Conservation (phyloP, 2,113 vertebrate species). For the Todiramphus chloris region DNA sequence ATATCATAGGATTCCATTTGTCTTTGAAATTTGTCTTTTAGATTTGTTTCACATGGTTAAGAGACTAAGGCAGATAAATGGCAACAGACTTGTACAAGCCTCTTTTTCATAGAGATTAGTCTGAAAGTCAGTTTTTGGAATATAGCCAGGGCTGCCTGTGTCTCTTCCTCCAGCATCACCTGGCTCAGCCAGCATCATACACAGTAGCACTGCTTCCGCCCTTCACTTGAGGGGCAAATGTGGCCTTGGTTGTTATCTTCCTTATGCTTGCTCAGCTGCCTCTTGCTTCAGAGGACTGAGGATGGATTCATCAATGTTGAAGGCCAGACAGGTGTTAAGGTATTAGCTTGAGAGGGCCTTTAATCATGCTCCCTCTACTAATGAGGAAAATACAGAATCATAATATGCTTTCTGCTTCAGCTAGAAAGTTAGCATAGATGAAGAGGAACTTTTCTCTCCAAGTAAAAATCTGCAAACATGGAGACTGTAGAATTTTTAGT, state of each 20-base stretch:
- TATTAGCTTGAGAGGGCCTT: neutral
- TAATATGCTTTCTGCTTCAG: neutral
- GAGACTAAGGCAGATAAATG: neutral
- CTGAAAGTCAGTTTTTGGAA: neutral
- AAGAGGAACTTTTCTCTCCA: neutral
- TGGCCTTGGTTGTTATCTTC: neutral
- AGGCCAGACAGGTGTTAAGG: neutral
- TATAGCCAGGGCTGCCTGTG: neutral
- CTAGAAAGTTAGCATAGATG: neutral
- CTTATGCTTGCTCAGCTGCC: neutral
- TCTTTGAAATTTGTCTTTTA: neutral
- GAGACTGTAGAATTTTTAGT: neutral
- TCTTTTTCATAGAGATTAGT: fast-evolving
- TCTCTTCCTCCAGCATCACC: no score
- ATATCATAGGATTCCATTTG: neutral
- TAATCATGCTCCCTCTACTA: neutral
- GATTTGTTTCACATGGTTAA: neutral
- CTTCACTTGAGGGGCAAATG: neutral
- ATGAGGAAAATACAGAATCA: neutral
- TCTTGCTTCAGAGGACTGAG: neutral
- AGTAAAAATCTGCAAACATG: neutral
- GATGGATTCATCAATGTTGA: neutral
- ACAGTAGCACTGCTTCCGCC: neutral
- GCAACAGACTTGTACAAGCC: neutral
- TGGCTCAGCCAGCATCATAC: neutral